Percentiles rank a stretch among this genome's conserved stretches.
phyloP scores from a whole-genome alignment of 2,888 invertebrate genomes.

The Elmis aenea region DNA sequence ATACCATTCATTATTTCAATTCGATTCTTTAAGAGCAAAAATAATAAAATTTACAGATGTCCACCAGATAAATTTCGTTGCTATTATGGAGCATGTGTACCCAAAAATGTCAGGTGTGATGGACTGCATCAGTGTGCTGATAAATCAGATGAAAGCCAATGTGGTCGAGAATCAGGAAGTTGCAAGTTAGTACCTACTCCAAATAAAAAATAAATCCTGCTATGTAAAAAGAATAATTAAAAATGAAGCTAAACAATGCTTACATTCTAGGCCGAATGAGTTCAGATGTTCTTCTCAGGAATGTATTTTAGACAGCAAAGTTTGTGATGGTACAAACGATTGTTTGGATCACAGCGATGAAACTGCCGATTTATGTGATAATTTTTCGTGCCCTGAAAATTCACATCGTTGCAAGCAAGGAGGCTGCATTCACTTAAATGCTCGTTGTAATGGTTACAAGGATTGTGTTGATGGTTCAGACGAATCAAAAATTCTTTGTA shows the following conservation, averaged over 20 bases:
- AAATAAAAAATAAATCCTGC: slow-evolving; percentile 2
- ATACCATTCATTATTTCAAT: too few species aligned
- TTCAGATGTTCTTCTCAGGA: slow-evolving; percentile 26
- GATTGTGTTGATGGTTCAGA: slow-evolving; percentile 30
- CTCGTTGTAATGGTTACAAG: slow-evolving; percentile 25
- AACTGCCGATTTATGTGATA: slow-evolving; percentile 21
- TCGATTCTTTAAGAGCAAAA: background rate
- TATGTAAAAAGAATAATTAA: background rate
- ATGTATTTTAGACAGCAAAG: slow-evolving; percentile 22
- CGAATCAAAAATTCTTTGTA: slow-evolving; percentile 21
- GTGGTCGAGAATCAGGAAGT: slow-evolving; percentile 22
- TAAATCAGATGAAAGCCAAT: slow-evolving; percentile 32
- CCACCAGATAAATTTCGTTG: slow-evolving; percentile 33
- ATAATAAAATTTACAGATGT: slow-evolving; percentile 22
- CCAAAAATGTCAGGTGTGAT: slow-evolving; percentile 32
- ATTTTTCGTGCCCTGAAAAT: slow-evolving; percentile 23
- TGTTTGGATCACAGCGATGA: slow-evolving; percentile 32
- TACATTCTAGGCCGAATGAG: slow-evolving; percentile 21
- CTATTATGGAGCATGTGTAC: slow-evolving; percentile 38
- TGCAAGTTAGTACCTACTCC: slow-evolving; percentile 23
- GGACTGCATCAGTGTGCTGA: slow-evolving; percentile 33
- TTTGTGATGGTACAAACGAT: slow-evolving; percentile 28
- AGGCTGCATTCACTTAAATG: slow-evolving; percentile 24
- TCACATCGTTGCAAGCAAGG: slow-evolving; percentile 28
- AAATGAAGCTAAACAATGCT: background rate